Evolutionary conservation across 2,888 invertebrate genomes (phyloP).

Genomic region (Ptilodon capucinus): DNA sequence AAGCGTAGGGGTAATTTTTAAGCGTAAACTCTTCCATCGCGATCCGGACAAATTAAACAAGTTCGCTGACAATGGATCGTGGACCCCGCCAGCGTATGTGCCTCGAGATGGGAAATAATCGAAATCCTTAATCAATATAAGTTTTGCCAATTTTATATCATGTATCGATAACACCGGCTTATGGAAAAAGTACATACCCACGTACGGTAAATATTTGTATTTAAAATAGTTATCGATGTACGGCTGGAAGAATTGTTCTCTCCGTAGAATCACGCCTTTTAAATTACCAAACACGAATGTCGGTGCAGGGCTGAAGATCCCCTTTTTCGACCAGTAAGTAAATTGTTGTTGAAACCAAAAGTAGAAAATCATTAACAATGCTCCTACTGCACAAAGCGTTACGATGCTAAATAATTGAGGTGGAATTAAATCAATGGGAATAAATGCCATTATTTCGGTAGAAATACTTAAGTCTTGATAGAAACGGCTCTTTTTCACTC

Average conservation of each 20-base stretch:
- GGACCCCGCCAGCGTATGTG: constrained; percentile 81
- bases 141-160: constrained; percentile 84
- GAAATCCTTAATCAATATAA: constrained; percentile 84
- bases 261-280: constrained; percentile 75
- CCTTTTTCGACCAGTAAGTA: constrained; percentile 83
- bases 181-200: constrained; percentile 85
- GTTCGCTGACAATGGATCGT: constrained; percentile 84
- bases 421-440: no score
- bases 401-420: constrained; percentile 31
- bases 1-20: constrained; percentile 85
- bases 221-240: constrained; percentile 82
- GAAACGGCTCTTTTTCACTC: no score
- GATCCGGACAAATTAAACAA: constrained; percentile 82
- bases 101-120: constrained; percentile 86
- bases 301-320: constrained; percentile 80
- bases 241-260: constrained; percentile 83
- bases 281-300: constrained; percentile 85
- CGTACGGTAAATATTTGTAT: constrained; percentile 71
- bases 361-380: constrained; percentile 40
- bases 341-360: constrained; percentile 71
- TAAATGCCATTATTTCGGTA: no score
- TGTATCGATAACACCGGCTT: constrained; percentile 83
- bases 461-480: background rate
- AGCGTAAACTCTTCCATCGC: constrained; percentile 84
- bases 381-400: constrained; percentile 36